These are phyloP conservation scores for Anas capensis DNA, from an alignment of 2,797 vertebrate genomes.

Conservation along the genomic window DNA sequence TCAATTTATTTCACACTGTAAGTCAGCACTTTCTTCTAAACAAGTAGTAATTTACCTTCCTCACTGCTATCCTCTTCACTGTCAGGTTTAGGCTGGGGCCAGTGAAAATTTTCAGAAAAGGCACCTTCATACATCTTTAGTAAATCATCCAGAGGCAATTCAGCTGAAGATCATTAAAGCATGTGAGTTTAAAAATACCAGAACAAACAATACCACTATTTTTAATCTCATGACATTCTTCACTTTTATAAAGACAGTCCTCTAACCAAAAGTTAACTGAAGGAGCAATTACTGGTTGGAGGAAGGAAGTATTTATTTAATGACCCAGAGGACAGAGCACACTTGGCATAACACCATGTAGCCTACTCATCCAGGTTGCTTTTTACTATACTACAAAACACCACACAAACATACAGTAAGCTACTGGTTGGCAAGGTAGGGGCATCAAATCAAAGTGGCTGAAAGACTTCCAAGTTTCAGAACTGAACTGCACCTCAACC, in stretches of 20 bases:
- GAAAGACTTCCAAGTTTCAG: background rate
- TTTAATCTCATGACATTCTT: background rate
- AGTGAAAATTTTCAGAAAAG: conserved; percentile 89
- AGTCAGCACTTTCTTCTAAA: background rate
- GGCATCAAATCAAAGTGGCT: background rate
- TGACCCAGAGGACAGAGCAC: background rate
- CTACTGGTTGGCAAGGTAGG: rapidly evolving
- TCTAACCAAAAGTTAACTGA: background rate
- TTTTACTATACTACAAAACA: background rate
- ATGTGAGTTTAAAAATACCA: background rate
- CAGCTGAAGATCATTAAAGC: conserved; percentile 81
- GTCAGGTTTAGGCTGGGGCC: conserved; percentile 87
- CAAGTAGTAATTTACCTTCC: conserved; percentile 71
- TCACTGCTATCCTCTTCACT: conserved; percentile 85
- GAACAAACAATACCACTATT: background rate
- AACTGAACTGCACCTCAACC: background rate
- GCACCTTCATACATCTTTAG: conserved; percentile 94
- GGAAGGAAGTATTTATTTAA: background rate
- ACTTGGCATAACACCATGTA: background rate
- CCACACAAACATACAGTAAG: background rate
- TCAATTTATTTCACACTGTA: background rate
- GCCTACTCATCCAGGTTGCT: background rate
- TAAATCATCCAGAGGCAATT: conserved; percentile 90
- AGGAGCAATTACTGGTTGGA: background rate
- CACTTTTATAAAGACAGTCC: background rate